Evolutionary conservation across 2,797 vertebrate species (phyloP).

Genomic region (Nasua narica): DNA sequence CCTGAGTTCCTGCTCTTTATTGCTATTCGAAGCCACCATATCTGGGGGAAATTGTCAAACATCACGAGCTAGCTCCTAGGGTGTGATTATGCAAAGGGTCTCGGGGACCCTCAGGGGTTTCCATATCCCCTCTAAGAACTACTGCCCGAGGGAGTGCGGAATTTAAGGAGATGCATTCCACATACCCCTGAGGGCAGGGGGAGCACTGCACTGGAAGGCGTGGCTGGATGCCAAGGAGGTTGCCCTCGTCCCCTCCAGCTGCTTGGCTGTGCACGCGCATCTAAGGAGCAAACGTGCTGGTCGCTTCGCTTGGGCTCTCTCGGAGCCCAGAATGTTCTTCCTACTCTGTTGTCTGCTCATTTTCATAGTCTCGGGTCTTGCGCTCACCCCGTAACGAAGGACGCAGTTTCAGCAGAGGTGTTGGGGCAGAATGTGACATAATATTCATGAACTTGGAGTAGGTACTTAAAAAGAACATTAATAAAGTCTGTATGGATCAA

Average conservation of each 20-base stretch:
- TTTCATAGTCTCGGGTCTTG: neutral
- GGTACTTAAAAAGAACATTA: neutral
- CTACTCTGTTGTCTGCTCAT: neutral
- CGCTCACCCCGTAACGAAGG: neutral
- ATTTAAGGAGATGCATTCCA: neutral
- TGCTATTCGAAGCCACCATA: neutral
- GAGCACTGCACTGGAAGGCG: conserved; percentile 41
- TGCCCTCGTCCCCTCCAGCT: neutral
- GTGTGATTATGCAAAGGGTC: neutral
- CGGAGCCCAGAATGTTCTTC: neutral
- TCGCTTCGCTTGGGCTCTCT: conserved; percentile 27
- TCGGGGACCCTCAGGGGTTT: neutral
- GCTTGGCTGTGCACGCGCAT: neutral
- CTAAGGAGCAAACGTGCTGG: neutral
- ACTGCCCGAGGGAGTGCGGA: fast-evolving
- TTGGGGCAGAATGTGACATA: neutral
- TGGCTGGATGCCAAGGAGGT: neutral
- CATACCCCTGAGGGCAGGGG: conserved; percentile 26
- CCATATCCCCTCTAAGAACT: neutral
- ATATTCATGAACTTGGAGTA: neutral
- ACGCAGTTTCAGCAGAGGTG: neutral
- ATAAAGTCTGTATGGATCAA: neutral
- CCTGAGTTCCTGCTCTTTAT: neutral
- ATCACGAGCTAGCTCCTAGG: neutral
- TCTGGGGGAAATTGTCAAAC: neutral